phyloP scores from a whole-genome alignment of 2,888 invertebrate species.

The Amiota mariae region DNA sequence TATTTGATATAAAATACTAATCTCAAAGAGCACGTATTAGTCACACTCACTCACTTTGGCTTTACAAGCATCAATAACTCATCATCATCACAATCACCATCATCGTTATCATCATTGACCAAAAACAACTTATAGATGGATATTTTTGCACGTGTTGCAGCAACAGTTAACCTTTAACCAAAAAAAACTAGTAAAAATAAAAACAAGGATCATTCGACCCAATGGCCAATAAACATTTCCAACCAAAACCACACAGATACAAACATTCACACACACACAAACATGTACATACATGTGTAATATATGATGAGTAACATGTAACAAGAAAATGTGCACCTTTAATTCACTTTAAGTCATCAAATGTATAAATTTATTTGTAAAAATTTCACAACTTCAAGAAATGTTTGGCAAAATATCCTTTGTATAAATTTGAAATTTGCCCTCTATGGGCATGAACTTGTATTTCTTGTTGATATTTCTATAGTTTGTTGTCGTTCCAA shows the following conservation, averaged over 20 bases:
- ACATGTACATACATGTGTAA: constrained; percentile 36
- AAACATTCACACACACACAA: constrained; percentile 32
- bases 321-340: constrained; percentile 49
- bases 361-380: too few species aligned
- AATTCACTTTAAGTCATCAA: constrained; percentile 58
- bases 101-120: too few species aligned
- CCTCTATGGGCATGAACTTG: constrained; percentile 35
- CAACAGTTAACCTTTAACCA: background rate
- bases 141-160: constrained; percentile 8
- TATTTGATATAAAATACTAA: too few species aligned
- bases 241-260: constrained; percentile 18
- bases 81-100: too few species aligned
- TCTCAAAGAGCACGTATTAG: too few species aligned
- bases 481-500: constrained; percentile 9
- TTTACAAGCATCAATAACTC: too few species aligned
- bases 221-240: background rate
- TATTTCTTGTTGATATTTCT: background rate
- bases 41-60: too few species aligned
- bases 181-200: too few species aligned
- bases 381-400: too few species aligned
- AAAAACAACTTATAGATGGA: background rate
- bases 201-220: background rate
- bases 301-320: constrained; percentile 34
- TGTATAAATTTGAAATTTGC: background rate
- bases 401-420: too few species aligned